phyloP scores from a whole-genome alignment of 2,888 invertebrate species.

The Drosophila affinis region DNA sequence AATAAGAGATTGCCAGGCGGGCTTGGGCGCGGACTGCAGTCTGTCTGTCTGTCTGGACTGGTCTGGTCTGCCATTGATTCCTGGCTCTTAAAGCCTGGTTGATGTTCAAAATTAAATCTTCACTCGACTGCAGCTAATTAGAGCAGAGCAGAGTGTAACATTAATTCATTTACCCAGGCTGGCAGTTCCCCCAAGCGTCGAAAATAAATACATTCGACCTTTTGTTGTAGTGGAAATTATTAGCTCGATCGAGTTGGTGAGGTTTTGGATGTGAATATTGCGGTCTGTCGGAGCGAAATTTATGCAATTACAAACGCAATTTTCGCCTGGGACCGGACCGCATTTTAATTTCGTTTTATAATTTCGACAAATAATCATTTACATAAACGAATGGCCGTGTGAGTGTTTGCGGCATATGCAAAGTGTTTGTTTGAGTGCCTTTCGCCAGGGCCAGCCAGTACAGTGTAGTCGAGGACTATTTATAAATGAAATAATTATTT shows the following conservation, averaged over 20 bases:
- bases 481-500: constrained; percentile 68
- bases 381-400: constrained; percentile 21
- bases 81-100: constrained; percentile 25
- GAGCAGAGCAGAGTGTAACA: constrained; percentile 25
- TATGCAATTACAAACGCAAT: constrained; percentile 55
- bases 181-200: constrained; percentile 54
- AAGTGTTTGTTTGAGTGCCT: constrained; percentile 54
- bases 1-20: constrained; percentile 39
- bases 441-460: constrained; percentile 46
- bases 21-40: neutral
- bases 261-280: constrained; percentile 41
- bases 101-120: constrained; percentile 8
- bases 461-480: constrained; percentile 27
- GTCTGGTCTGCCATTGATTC: no score
- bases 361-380: constrained; percentile 66
- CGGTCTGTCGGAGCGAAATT: constrained; percentile 51
- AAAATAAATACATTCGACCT: constrained; percentile 66
- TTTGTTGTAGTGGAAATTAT: constrained; percentile 25
- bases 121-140: constrained; percentile 51
- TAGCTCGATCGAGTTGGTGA: constrained; percentile 11
- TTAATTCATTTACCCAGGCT: constrained; percentile 68
- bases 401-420: constrained; percentile 37
- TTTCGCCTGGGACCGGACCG: constrained; percentile 47
- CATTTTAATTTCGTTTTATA: constrained; percentile 59
- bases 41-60: no score